Conservation (phyloP, 1,140 invertebrate genomes). For the Ips typographus region DNA sequence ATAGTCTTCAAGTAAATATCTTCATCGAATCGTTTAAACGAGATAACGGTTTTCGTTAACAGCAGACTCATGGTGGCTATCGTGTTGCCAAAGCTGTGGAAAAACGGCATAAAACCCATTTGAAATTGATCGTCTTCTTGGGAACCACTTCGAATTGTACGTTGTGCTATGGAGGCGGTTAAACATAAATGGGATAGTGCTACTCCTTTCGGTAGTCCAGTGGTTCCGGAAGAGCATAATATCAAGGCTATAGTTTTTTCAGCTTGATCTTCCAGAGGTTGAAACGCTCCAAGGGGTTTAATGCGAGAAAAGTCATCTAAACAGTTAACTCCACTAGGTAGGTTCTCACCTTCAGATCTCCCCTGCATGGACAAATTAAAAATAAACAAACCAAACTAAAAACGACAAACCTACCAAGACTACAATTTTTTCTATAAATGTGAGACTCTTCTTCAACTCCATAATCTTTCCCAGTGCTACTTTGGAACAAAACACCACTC, state of each 20-base stretch:
- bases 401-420: not conserved
- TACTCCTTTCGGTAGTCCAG: conserved; percentile 76
- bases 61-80: conserved; percentile 29
- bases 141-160: conserved; percentile 49
- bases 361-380: not conserved
- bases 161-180: not conserved
- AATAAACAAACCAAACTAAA: not conserved
- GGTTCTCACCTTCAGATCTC: not conserved
- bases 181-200: conserved; percentile 64
- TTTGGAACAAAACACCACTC: conserved; percentile 53
- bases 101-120: conserved; percentile 44
- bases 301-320: not conserved
- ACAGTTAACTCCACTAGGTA: not conserved
- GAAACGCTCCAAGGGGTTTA: too few relatives aligned
- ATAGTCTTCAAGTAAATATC: conserved; percentile 59
- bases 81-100: conserved; percentile 40
- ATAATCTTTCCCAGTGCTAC: not conserved
- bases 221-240: conserved; percentile 67
- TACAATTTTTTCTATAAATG: too few relatives aligned
- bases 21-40: conserved; percentile 59
- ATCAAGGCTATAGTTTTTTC: conserved; percentile 48
- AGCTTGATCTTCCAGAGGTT: not conserved
- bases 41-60: conserved; percentile 39
- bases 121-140: conserved; percentile 57
- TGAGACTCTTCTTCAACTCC: not conserved